Base-by-base conservation (phyloP, 2,797 vertebrate genomes). In the Furcifer pardalis region DNA sequence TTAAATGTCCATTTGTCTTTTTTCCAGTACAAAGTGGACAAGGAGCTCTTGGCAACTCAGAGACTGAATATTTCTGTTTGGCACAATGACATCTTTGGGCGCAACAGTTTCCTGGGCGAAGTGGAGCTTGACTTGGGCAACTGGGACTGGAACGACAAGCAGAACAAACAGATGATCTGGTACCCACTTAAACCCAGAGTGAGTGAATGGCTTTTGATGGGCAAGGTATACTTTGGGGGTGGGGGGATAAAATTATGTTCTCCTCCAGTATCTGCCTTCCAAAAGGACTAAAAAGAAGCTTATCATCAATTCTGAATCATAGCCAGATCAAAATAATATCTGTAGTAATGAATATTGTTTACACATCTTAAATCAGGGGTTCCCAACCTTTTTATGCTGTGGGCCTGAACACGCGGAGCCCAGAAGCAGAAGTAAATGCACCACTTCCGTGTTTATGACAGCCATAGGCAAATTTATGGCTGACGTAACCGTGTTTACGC, bases 81-180 rank as follows among this genome's bases (percentile, higher is more conserved):
- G 98, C 98, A 99, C 89, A 96, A 98, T 3, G 97, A 98, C 89
- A 97, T 93, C 0, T 98, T 99, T 94, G 97, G 98, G 25, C 95
- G 97, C 52, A 99, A 98, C 89, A 97, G 95, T 87, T 99, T 99
- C 92, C 96, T 99, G 75, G 98, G 98, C 3, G 97, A 99, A 90
- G 97, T 98, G 87, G 97, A 98, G 65, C 86, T 98, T 84, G 96
- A 98, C 92, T 90, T 99, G 90, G 96, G 95, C 71, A 93, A 94
- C 3, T 99, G 98, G 98, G 97, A 98, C 92, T 98, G 98, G 95
- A 96, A 89, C 82, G 97, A 97, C 93, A 95, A 90, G 77, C 95
- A 96, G 79, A 97, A 88, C 77, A 97, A 97, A 17, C 96, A 97
- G 44, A 96, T 98, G 85, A 97, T 96, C 89, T 98, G 98, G 95